Base-by-base conservation (phyloP, 2,113 vertebrate species). In the Vicugna pacos region DNA sequence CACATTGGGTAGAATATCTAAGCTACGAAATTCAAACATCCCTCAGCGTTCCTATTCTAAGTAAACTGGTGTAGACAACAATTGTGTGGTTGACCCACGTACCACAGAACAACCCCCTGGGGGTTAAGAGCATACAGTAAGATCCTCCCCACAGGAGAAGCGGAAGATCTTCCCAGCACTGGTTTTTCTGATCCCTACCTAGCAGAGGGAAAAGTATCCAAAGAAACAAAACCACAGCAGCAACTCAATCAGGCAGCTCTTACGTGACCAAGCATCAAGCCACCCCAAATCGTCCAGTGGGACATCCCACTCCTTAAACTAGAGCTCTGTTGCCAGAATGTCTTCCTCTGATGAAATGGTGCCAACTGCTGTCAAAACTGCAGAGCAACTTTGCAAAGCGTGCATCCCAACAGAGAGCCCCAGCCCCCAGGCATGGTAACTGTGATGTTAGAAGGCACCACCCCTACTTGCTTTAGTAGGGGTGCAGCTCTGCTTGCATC, bases 11-110 rank as follows among this genome's bases (percentile, higher is more conserved):
- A 91, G 30, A 82, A 84, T 67, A 83, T 3, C 32, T 81, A 77
- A 96, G 82, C 83, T 83, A 95, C 52, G 9, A 81, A 50, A 52
- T 19, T 84, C 67, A 89, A 91, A 85, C 30, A 77, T 14, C 88
- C 17, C 48, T 86, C 38, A 77, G 69, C 38, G 85, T 64, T 76
- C 8, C 75, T 90, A 28, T 79, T 67, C 19, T 72, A 86, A 69
- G 35, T 62, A 88, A 69, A 72, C 20, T 64, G 22, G 32, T 50
- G 24, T 8, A 89, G 52, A 86, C 72, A 73, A 72, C 32, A 77
- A 77, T 82, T 92, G 28, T 70, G 30, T 60, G 48, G n/a, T 26
- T 89, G 28, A 52, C 14, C 19, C 13, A 62, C 17, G 70, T 0
- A 58, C 2, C 32, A 70, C 3, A 73, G 30, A 65, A 60, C 42